Conservation (phyloP, 2,888 invertebrate species). For the Tanypteryx hageni region DNA sequence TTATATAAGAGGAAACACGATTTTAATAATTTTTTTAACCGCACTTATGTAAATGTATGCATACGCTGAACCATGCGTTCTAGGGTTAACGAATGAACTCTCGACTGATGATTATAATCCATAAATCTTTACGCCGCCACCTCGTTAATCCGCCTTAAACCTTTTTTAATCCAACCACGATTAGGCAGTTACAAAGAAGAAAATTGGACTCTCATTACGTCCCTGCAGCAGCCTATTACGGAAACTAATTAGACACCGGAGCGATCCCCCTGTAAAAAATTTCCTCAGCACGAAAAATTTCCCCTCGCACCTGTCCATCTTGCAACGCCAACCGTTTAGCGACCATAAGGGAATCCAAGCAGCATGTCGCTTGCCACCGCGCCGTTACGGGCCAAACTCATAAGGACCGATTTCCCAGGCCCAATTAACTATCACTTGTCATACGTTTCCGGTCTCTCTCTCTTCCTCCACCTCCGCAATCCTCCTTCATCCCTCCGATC, state of each 20-base stretch:
- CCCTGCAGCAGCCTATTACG: not conserved
- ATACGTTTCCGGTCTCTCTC: not conserved
- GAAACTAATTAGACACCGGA: not conserved
- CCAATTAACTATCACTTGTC: conserved; percentile 16
- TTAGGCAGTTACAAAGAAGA: not conserved
- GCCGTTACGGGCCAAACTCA: not conserved
- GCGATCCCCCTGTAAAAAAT: not conserved
- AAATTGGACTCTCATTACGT: not conserved
- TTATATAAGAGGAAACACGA: no score
- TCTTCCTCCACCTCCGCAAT: not conserved
- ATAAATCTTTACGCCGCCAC: not conserved
- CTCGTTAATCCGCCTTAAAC: not conserved
- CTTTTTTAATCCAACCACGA: not conserved
- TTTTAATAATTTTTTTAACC: no score
- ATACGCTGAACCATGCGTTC: no score
- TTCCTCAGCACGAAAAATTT: not conserved
- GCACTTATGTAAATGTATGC: no score
- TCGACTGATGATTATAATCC: not conserved
- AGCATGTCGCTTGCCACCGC: not conserved
- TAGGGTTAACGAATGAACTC: no score
- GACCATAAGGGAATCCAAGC: not conserved
- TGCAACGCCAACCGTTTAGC: not conserved
- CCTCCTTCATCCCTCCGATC: not conserved
- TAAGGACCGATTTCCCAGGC: not conserved
- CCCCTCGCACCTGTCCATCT: not conserved